A percentile compares a stretch with the other conserved stretches of the same genome.
Evolutionary conservation across 2,113 vertebrate species (phyloP).

Genomic region (Crotalus horridus): DNA sequence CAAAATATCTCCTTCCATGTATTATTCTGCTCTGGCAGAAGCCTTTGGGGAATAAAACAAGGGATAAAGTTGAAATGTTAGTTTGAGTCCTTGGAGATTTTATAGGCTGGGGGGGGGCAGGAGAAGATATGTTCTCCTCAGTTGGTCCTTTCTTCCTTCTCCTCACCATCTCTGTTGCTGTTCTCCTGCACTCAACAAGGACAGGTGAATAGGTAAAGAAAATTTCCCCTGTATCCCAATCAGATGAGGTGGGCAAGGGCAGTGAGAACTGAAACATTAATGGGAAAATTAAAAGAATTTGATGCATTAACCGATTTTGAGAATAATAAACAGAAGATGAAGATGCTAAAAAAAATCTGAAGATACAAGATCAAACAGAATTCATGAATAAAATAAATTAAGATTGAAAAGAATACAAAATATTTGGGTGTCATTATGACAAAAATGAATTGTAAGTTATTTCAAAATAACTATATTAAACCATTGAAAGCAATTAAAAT

Average conservation of each 20-base stretch:
- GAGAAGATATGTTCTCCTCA: background rate
- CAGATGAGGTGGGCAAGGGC: background rate
- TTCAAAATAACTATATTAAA: no score
- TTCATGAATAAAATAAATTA: no score
- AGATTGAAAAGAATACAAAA: no score
- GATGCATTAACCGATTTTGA: background rate
- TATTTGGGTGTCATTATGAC: no score
- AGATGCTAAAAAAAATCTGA: no score
- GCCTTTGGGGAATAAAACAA: background rate
- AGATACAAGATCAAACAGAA: no score
- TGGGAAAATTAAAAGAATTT: background rate
- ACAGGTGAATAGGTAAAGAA: background rate
- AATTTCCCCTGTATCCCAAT: background rate
- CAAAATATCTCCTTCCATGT: background rate
- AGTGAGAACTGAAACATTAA: background rate
- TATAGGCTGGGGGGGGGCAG: background rate
- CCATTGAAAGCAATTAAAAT: no score
- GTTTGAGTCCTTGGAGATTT: background rate
- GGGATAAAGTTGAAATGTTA: background rate
- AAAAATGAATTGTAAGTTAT: no score
- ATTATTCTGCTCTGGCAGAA: background rate
- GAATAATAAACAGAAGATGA: background rate
- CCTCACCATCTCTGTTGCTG: background rate
- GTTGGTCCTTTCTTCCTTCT: background rate
- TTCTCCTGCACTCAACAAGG: background rate